Base-by-base conservation (phyloP, 2,797 vertebrate genomes). In the Sebastes minor region DNA sequence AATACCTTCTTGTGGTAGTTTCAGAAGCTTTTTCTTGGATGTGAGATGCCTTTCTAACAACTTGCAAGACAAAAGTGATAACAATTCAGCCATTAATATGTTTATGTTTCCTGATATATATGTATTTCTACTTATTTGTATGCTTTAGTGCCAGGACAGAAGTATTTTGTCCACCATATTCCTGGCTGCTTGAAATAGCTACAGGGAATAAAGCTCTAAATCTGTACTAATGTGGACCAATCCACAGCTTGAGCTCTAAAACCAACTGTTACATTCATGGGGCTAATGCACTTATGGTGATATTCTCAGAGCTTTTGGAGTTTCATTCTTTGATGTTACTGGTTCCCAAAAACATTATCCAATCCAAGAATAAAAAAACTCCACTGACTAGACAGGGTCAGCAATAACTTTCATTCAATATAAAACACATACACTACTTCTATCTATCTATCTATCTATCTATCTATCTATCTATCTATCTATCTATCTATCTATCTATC, bases 211-310 rank as follows among this genome's bases (percentile, higher is more conserved):
- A 52, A n/a, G n/a, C 20, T 52, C 14, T 49, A 49, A 49, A 49
- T 49, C 42, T 49, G 42, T 49, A 66, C 42, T 56, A 66, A 78
- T 76, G 64, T 46, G 27, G 61, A 68, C 55, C 55, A 56, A 32
- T 49, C 30, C 64, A 60, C 64, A 71, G 75, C 61, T 59, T 63
- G 61, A 81, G 56, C 59, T 46, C 42, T 46, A 18, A 46, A 76
- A 82, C 27, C 65, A 79, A 68, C 61, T 22, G 2, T 38, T 59
- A 38, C 10, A 69, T 49, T 78, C 32, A 67, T 76, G 22, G 57
- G 32, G 32, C 56, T 66, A 22, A 49, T 65, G 18, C 49, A 49
- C 30, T 57, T 76, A 66, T n/a, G 1, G 25, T 66, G 68, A 70
- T 71, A 71, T 72, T 83, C 49, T 61, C 23, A 61, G 55, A 42